Evolutionary conservation across 2,113 vertebrate species (phyloP), one percentile per base, ranked within the genome.

Genomic region (Cichladusa arquata): DNA sequence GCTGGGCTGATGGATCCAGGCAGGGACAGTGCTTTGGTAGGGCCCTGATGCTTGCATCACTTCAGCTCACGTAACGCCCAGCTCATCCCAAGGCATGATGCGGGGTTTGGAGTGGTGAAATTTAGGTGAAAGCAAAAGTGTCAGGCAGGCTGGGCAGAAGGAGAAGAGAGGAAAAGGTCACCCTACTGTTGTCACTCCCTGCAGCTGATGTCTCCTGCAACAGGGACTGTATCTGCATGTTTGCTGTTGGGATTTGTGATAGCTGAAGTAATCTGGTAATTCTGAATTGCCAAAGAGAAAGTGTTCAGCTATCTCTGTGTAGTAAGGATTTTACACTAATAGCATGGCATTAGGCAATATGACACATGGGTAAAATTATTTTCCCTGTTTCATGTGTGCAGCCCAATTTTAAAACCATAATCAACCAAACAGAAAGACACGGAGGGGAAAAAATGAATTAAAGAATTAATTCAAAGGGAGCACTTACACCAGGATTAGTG

Each of bases 91-190:
- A 82, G 56, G 42, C 0, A 0, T 14, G 19, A 38, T 28, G 3
- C n/a, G 26, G 26, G 8, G 29, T 56, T 88, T 2, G 0, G 10
- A 56, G 8, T 7, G 6, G 5, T 24, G 33, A 17, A 8, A 0
- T 57, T 51, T 23, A 33, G 5, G 3, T 62, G 36, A 58, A 70
- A 64, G n/a, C 0, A 0, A 47, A 31, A 47, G 22, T 11, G 5
- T 54, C 40, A 45, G 22, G 6, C 22, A 3, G 2, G 16, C 38
- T 36, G 53, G 53, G 12, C 12, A 31, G 1, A 0, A 19, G 19
- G 29, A 56, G 28, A 79, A 20, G 20, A 44, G 29, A 29, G 6
- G 44, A 33, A 81, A 20, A 16, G 19, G 19, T 38, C 47, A 53
- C 11, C 8, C 29, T 47, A 9, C 12, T 61, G 36, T 42, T 42